phyloP scores from a whole-genome alignment of 2,113 vertebrate genomes.

The Solea solea region DNA sequence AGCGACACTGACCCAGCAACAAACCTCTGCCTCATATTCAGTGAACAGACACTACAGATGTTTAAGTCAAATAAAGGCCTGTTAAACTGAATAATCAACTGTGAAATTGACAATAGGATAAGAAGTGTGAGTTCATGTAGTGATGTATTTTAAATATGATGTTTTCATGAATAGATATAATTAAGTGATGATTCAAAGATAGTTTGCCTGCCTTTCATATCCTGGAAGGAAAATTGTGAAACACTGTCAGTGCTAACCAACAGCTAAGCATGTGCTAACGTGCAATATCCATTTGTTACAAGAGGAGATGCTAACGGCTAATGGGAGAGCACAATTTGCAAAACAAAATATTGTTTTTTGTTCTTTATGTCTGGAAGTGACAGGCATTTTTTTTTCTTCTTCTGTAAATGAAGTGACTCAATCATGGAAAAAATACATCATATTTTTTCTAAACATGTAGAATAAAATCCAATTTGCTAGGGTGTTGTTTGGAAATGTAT shows the following conservation, averaged over 20 bases:
- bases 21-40: slow-evolving; percentile 68
- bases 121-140: slow-evolving; percentile 15
- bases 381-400: slow-evolving; percentile 26
- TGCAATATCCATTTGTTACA: slow-evolving; percentile 1
- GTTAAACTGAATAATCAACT: slow-evolving; percentile 44
- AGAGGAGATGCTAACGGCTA: slow-evolving; percentile 15
- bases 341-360: not conserved
- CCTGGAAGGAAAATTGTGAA: not conserved
- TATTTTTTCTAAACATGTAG: not conserved
- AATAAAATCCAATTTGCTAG: slow-evolving; percentile 10
- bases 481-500: not conserved
- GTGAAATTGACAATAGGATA: slow-evolving; percentile 40
- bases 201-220: slow-evolving; percentile 21
- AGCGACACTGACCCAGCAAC: slow-evolving; percentile 66
- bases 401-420: slow-evolving; percentile 1
- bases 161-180: slow-evolving; percentile 30
- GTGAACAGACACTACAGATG: slow-evolving; percentile 36
- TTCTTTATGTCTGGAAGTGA: not conserved
- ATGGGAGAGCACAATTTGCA: slow-evolving; percentile 21
- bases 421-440: slow-evolving; percentile 25
- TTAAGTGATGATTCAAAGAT: not conserved
- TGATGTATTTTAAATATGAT: slow-evolving; percentile 33
- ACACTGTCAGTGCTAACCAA: slow-evolving; percentile 2
- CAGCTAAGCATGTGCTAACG: slow-evolving; percentile 11
- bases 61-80: slow-evolving; percentile 23